Evolutionary conservation across 1,140 invertebrate genomes (phyloP), one percentile per base, ranked within the genome.

Genomic region (Laodelphax striatellus): DNA sequence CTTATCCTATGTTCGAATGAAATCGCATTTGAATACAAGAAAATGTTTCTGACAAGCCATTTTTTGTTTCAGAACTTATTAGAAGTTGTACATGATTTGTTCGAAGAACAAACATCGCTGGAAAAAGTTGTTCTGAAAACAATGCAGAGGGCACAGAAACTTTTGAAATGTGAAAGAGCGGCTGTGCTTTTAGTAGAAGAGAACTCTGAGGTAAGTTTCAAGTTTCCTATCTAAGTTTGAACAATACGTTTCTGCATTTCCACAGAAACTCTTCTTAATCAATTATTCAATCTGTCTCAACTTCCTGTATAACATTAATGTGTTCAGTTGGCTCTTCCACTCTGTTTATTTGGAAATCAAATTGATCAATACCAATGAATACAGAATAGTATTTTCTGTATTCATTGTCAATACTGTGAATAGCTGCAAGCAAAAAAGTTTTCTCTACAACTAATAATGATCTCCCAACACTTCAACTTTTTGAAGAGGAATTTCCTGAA

Each of bases 21-120:
- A 28, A 38, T 13, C 11, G 4, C 1, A 38, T 38, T 38, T 38
- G 34, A 38, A 38, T 38, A 38, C 11, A 38, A 38, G 10, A 38
- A 28, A 38, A 38, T 38, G 34, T 38, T 38, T 38, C 34, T 38
- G 34, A 38, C 8, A 38, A 17, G 46, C 21, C 14, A 17, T 50
- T 4, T 63, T 31, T 57, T 24, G 60, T 64, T 66, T 0, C 61
- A 77, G 76, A 76, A 72, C 53, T 65, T 78, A 24, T 61, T 78
- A 57, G 77, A 78, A 70, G 75, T 77, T 41, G 75, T 77, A 9
- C 77, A 78, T 64, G 76, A 78, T 65, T 61, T 78, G 13, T 78
- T 78, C 60, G 76, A 78, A 67, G 75, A 78, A 63, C 77, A 78
- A 63, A 78, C 75, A 2, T 77, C 76, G 0, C 60, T 78, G 57